Evolutionary conservation across 2,797 vertebrate genomes (phyloP), one percentile per base, ranked within the genome.

Genomic region (Pempheris klunzingeri): DNA sequence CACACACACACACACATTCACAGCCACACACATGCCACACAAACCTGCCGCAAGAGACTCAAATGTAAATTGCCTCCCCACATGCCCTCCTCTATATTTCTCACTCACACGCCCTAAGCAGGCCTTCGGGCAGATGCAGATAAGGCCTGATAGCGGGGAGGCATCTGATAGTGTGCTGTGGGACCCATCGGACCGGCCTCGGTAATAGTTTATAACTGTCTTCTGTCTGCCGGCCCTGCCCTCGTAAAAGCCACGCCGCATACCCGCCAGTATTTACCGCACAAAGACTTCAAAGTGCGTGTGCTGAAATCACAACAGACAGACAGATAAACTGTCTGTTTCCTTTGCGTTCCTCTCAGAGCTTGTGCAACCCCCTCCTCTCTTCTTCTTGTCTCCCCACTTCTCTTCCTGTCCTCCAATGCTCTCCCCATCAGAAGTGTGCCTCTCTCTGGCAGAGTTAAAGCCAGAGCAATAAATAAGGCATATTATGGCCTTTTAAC

Each of bases 401-500:
- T 52, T 53, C 60, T 64, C 78, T 59, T 82, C 80, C 78, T 63
- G 66, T 83, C 79, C 80, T 87, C 71, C 66, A 22, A 12, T 82
- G 54, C 74, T 75, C 81, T 74, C 65, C 49, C 80, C 80, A 26
- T 74, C 78, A 80, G 55, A 90, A 84, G 87, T 86, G 80, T 80
- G 71, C 74, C 71, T 90, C 84, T 76, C 78, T 75, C 80, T 80
- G 81, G 68, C 88, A 83, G 80, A 84, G 71, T 83, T 85, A 84
- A 89, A 89, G 77, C 86, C 81, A 4, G 82, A 73, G 90, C 89
- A 90, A 93, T 94, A 94, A 94, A 94, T 94, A 93, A 94, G 91
- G 88, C 93, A 94, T 93, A 93, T 93, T 93, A 93, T 89, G 87
- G 91, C 91, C 92, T 92, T 93, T 95, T 94, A 93, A 93, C 90